Evolutionary conservation across 1,140 invertebrate genomes (phyloP).

Genomic region (Delia radicum): DNA sequence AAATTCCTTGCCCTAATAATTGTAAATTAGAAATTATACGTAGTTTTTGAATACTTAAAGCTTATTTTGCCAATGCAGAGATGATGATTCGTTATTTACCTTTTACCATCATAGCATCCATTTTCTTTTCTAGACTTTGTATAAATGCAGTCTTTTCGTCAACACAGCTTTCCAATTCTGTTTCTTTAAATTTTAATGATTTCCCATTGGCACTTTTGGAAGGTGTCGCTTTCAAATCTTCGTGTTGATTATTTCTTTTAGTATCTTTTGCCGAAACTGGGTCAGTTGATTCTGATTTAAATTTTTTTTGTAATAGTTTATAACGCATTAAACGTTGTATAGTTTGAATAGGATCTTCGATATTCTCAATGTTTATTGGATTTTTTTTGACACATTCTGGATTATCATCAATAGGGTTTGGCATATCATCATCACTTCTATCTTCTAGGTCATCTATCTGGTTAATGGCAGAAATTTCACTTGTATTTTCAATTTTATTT

Average conservation of each 20-base stretch:
- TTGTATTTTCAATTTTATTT: not conserved
- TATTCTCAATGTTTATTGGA: not conserved
- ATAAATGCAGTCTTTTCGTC: slow-evolving; percentile 28
- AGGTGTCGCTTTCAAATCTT: not conserved
- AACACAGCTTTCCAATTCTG: slow-evolving; percentile 38
- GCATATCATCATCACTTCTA: not conserved
- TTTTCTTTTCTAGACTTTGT: slow-evolving; percentile 27
- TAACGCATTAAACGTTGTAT: slow-evolving; percentile 11
- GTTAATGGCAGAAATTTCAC: too few relatives aligned
- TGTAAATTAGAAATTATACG: too few relatives aligned
- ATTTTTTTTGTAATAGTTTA: slow-evolving; percentile 13
- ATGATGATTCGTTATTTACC: too few relatives aligned
- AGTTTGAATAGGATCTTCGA: not conserved
- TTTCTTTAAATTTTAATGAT: not conserved
- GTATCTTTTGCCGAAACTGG: too few relatives aligned
- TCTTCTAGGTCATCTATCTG: not conserved
- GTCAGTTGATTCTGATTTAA: too few relatives aligned
- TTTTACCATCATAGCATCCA: slow-evolving; percentile 22
- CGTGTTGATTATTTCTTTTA: not conserved
- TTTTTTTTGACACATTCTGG: not conserved
- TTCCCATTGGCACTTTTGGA: not conserved
- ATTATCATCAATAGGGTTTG: not conserved
- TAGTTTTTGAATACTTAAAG: too few relatives aligned
- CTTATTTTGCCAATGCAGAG: too few relatives aligned
- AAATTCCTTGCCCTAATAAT: too few relatives aligned